Evolutionary conservation across 2,888 invertebrate genomes (phyloP), one percentile per base, ranked within the genome.

Genomic region (Metalampra italica): DNA sequence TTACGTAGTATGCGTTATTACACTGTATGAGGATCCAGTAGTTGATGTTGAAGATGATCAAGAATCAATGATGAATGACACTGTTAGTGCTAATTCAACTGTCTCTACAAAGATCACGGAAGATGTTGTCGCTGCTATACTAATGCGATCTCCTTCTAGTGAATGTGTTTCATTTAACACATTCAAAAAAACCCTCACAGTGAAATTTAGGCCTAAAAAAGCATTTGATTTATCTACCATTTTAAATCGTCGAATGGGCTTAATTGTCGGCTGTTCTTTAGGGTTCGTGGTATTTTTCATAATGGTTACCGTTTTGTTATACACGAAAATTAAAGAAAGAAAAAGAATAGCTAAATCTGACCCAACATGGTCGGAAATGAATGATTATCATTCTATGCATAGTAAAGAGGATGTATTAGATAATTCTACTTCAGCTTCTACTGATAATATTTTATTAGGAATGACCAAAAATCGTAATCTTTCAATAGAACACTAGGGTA

Each of bases 391-490:
- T 68, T 88, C 87, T 13, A 78, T 87, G 68, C 81, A 82, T 45
- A 89, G 89, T 61, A 89, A 87, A 64, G 89, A 89, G 50, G 87
- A 89, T 55, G 75, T 88, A 59, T 63, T 87, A 60, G 82, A 86
- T 60, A 73, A 78, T 64, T 86, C 86, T 29, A 88, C 73, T 11
- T 81, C 85, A 39, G 86, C 86, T 59, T 89, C 89, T 43, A 88
- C 89, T 29, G 89, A 89, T 73, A 89, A 89, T 60, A 89, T 89
- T 70, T 76, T 89, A 61, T 68, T 88, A 68, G 88, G 89, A 63
- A 85, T 84, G 79, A 62, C 78, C 59, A 88, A 86, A 68, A 82
- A 67, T 71, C 75, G 78, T 56, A 81, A 75, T 66, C 60, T 62
- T 55, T 82, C 78, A 46, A 36, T 36, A 36, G 36, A 36, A 36